Evolutionary conservation across 2,113 vertebrate species (phyloP).

Genomic region (Tiliqua scincoides): DNA sequence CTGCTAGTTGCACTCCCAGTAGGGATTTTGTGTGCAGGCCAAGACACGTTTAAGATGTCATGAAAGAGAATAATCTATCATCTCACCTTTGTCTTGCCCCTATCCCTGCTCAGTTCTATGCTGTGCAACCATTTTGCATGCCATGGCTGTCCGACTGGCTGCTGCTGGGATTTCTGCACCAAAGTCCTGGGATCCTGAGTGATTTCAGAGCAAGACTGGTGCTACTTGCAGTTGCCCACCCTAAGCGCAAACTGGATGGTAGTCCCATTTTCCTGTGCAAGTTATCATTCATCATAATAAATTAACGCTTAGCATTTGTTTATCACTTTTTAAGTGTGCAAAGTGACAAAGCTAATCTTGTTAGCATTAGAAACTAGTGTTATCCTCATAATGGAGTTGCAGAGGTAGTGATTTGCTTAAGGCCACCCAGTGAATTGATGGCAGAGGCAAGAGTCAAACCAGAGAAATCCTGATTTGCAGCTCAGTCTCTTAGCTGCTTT

Average conservation of each 20-base stretch:
- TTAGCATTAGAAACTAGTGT: too few species aligned
- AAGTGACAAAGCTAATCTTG: background rate
- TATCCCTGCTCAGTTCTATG: background rate
- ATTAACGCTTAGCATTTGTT: too few species aligned
- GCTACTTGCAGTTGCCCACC: background rate
- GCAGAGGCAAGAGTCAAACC: too few species aligned
- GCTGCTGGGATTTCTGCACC: background rate
- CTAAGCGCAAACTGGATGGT: background rate
- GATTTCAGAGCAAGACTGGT: background rate
- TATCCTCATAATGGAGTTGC: too few species aligned
- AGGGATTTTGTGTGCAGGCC: background rate
- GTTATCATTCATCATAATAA: too few species aligned
- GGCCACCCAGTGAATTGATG: too few species aligned
- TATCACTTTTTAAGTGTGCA: too few species aligned
- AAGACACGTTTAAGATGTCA: background rate
- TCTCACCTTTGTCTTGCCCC: too few species aligned
- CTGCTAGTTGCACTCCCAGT: too few species aligned
- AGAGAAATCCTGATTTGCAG: too few species aligned
- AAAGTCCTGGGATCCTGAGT: background rate
- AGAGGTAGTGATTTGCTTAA: too few species aligned
- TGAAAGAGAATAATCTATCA: background rate
- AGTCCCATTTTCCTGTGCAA: background rate
- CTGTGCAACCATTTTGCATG: background rate
- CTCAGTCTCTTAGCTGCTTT: too few species aligned
- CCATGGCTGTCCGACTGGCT: background rate